Percentiles rank a stretch among this genome's conserved stretches.
These are phyloP conservation scores for Drosophila pruinosa DNA, from an alignment of 1,140 invertebrate species.

Conservation along the genomic window DNA sequence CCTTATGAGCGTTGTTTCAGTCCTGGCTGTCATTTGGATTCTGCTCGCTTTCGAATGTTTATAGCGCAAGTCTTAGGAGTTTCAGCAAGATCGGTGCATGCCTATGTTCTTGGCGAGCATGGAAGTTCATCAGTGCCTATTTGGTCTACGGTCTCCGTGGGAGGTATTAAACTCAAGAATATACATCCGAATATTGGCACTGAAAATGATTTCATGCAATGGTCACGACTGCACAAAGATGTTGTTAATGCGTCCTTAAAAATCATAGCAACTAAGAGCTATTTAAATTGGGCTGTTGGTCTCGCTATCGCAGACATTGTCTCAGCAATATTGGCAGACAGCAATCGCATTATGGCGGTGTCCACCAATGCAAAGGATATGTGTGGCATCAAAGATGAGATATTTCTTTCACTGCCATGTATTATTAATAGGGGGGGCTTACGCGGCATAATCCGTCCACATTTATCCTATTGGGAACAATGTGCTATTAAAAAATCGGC, in stretches of 20 bases:
- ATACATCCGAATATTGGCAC: conserved; percentile 88
- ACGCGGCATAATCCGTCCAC: conserved; percentile 88
- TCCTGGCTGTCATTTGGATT: conserved; percentile 94
- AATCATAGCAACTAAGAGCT: conserved; percentile 90
- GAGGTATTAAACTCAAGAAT: conserved; percentile 84
- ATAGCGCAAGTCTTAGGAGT: conserved; percentile 90
- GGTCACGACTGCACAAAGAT: conserved; percentile 87
- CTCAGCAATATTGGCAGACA: conserved; percentile 89
- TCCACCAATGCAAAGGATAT: conserved; percentile 90
- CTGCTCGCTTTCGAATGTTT: conserved; percentile 91
- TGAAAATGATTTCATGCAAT: conserved; percentile 89
- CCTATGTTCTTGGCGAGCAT: conserved; percentile 94
- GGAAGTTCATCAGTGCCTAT: conserved; percentile 90
- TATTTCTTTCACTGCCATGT: conserved; percentile 92
- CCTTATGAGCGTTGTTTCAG: conserved; percentile 93
- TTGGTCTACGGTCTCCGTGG: conserved; percentile 89
- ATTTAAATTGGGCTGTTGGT: conserved; percentile 94
- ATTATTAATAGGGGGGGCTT: conserved; percentile 90
- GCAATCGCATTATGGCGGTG: conserved; percentile 89
- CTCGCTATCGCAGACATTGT: conserved; percentile 89
- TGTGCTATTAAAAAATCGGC: conserved; percentile 83
- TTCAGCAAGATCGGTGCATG: conserved; percentile 90
- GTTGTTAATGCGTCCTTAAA: conserved; percentile 92
- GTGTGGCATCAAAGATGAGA: conserved; percentile 89
- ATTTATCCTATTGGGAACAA: conserved; percentile 86